A percentile compares a stretch with the other conserved stretches of the same genome.
These are phyloP conservation scores for Hirundo rustica DNA, from an alignment of 2,797 vertebrate genomes.

Conservation along the genomic window DNA sequence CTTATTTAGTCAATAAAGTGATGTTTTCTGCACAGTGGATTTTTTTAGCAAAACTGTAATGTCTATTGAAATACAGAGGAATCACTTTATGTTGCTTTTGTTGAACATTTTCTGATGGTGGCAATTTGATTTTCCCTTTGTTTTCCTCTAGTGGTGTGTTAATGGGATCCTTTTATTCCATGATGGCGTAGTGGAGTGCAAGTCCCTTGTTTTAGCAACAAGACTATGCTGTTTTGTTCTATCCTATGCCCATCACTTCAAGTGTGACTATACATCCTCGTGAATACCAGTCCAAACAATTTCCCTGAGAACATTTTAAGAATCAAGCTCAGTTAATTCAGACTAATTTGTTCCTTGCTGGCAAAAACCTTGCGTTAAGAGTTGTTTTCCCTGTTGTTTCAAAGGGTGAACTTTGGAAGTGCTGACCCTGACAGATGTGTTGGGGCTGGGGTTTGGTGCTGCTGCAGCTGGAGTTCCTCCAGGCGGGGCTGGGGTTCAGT, in stretches of 20 bases:
- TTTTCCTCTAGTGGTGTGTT: constrained; percentile 14
- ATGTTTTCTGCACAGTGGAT: not conserved
- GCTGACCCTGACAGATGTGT: fast-evolving
- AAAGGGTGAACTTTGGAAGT: not conserved
- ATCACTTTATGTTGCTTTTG: not conserved
- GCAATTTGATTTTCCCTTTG: constrained; percentile 26
- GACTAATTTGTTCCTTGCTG: not conserved
- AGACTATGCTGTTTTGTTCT: not conserved
- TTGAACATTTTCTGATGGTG: not conserved
- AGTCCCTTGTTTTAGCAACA: not conserved
- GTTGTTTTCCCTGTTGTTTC: not conserved
- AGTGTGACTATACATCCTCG: not conserved
- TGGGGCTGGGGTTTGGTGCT: not conserved
- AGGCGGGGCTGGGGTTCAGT: not conserved
- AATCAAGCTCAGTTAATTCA: not conserved
- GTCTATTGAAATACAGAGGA: not conserved
- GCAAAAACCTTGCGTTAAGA: not conserved
- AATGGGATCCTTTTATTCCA: not conserved
- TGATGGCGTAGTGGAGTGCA: not conserved
- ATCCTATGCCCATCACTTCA: not conserved
- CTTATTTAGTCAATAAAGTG: constrained; percentile 11
- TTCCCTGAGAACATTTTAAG: not conserved
- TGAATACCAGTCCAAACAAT: not conserved
- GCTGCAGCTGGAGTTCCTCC: fast-evolving
- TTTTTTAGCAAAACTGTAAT: not conserved